Percentiles rank a stretch among this genome's conserved stretches.
These are phyloP conservation scores for Columba janthina DNA, from an alignment of 2,113 vertebrate species.

Conservation along the genomic window DNA sequence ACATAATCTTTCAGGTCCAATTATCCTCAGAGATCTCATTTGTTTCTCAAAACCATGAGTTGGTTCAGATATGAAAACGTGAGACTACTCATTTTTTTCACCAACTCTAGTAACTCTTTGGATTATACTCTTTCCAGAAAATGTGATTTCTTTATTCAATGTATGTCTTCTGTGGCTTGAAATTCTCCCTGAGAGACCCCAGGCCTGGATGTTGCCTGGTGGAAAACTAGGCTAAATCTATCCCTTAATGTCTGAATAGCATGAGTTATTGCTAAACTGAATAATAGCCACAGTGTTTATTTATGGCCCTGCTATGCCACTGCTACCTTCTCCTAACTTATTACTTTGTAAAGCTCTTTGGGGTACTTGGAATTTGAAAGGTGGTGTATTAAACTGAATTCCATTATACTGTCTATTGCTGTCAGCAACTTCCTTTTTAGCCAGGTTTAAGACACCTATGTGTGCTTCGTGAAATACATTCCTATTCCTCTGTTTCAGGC, in stretches of 20 bases:
- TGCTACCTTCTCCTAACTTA: slow-evolving; percentile 31
- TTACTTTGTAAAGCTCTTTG: slow-evolving; percentile 51
- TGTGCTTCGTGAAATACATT: neutral
- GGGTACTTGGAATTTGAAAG: slow-evolving; percentile 41
- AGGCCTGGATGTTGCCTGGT: neutral
- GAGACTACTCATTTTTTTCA: neutral
- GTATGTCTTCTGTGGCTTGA: neutral
- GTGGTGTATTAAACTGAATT: slow-evolving; percentile 41
- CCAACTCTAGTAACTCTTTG: neutral
- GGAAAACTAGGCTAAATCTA: slow-evolving; percentile 33
- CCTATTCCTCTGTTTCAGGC: neutral
- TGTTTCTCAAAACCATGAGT: neutral
- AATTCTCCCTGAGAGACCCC: neutral
- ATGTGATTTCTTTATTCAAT: slow-evolving; percentile 8
- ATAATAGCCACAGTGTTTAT: slow-evolving; percentile 32
- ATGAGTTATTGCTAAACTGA: slow-evolving; percentile 34
- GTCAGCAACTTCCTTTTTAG: slow-evolving; percentile 36
- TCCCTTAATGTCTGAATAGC: slow-evolving; percentile 10
- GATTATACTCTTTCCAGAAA: neutral
- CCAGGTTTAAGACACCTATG: neutral
- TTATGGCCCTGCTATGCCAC: slow-evolving; percentile 5
- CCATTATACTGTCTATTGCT: slow-evolving; percentile 39
- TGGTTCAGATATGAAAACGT: neutral
- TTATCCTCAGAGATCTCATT: slow-evolving; percentile 29
- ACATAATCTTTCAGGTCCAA: slow-evolving; percentile 14